Percentiles rank a stretch among this genome's conserved stretches.
phyloP scores from a whole-genome alignment of 1,140 invertebrate genomes.

The Drosophila fuyamai region DNA sequence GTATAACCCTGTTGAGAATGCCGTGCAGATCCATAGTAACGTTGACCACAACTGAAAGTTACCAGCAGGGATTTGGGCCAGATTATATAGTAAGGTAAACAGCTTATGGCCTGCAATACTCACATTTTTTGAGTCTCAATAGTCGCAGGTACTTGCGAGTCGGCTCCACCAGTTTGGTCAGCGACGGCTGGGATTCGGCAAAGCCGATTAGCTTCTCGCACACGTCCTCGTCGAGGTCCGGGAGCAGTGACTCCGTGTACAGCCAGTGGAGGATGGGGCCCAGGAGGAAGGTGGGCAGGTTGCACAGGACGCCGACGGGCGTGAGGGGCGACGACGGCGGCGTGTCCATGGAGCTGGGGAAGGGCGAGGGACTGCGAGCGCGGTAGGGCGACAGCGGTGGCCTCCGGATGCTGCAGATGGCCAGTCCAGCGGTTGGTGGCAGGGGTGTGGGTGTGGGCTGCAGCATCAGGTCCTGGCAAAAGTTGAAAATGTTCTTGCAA shows the following conservation, averaged over 20 bases:
- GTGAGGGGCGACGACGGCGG: slow-evolving; percentile 81
- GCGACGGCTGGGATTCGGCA: slow-evolving; percentile 85
- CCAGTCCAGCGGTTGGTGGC: slow-evolving; percentile 10
- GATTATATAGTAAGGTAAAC: no score
- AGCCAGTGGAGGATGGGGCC: slow-evolving; percentile 87
- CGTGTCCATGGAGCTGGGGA: slow-evolving; percentile 75
- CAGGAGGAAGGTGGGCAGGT: slow-evolving; percentile 87
- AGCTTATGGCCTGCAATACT: slow-evolving; percentile 51
- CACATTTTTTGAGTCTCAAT: slow-evolving; percentile 88
- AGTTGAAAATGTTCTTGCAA: slow-evolving; percentile 81
- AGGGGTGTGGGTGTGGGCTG: slow-evolving; percentile 46
- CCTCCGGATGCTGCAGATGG: slow-evolving; percentile 62
- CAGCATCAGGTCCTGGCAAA: slow-evolving; percentile 71
- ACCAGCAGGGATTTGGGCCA: neutral
- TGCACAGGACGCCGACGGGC: slow-evolving; percentile 72
- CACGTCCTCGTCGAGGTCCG: slow-evolving; percentile 86
- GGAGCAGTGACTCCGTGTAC: slow-evolving; percentile 88
- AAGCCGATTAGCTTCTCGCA: slow-evolving; percentile 86
- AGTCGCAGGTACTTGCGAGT: slow-evolving; percentile 88
- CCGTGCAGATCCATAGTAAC: slow-evolving; percentile 88
- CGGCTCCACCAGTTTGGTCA: slow-evolving; percentile 86
- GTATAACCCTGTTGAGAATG: slow-evolving; percentile 87
- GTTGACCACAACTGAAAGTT: slow-evolving; percentile 86
- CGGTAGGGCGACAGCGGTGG: slow-evolving; percentile 78
- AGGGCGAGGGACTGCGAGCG: slow-evolving; percentile 73